Evolutionary conservation across 2,113 vertebrate species (phyloP).

Genomic region (Nibea coibor): DNA sequence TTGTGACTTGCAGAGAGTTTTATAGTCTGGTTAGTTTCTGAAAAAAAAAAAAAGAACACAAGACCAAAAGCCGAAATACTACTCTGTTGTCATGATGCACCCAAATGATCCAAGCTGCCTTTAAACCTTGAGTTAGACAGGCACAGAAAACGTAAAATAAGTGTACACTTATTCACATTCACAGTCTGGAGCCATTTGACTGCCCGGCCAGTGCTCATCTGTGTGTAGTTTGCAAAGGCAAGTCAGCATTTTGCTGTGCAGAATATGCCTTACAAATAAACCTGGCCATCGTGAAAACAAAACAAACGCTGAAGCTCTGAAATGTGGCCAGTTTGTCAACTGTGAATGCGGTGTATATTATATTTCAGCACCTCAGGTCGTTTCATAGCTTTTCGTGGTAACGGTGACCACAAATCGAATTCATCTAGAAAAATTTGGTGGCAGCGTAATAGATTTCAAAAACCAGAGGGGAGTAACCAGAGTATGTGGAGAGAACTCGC

Average conservation of each 20-base stretch:
- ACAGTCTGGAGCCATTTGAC: not conserved
- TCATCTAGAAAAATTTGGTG: not conserved
- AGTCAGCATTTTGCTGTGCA: not conserved
- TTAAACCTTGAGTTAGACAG: not conserved
- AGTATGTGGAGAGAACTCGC: not conserved
- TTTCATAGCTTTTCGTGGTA: not conserved
- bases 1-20: not conserved
- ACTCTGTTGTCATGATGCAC: not conserved
- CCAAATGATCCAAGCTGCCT: not conserved
- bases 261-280: constrained; percentile 1
- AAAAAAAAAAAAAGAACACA: not conserved
- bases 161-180: not conserved
- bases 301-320: not conserved
- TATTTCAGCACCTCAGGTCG: not conserved
- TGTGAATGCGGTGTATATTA: not conserved
- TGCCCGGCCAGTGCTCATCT: not conserved
- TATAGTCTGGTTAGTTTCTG: not conserved
- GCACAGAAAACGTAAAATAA: not conserved
- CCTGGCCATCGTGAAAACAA: not conserved
- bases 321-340: not conserved
- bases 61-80: not conserved
- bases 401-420: not conserved
- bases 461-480: not conserved
- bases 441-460: not conserved
- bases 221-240: not conserved